Evolutionary conservation across 2,113 vertebrate species (phyloP).

Genomic region (Oreochromis niloticus): DNA sequence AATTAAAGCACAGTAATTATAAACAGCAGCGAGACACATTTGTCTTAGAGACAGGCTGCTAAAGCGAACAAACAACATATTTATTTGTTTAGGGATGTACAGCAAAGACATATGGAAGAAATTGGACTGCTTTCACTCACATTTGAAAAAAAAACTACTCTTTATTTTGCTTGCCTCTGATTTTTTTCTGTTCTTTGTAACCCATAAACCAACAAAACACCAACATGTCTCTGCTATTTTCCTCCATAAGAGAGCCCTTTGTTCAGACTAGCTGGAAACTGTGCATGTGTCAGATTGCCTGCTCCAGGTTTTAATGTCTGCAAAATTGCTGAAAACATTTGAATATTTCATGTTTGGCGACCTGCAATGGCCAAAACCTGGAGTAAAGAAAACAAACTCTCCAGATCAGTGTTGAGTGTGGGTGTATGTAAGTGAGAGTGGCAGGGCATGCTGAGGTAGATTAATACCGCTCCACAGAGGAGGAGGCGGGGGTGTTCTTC

Average conservation of each 20-base stretch:
- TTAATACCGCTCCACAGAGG: conserved; percentile 72
- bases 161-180: conserved; percentile 23
- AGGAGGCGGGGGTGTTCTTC: conserved; percentile 74
- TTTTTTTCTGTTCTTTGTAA: conserved; percentile 16
- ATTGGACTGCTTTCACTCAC: not conserved
- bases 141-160: conserved; percentile 4
- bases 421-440: conserved; percentile 60
- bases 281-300: not conserved
- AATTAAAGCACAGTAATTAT: conserved; percentile 44
- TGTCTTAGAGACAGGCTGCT: conserved; percentile 39
- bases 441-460: conserved; percentile 74
- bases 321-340: conserved; percentile 42
- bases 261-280: conserved; percentile 37
- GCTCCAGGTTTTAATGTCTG: conserved; percentile 12
- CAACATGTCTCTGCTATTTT: conserved; percentile 13
- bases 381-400: conserved; percentile 44
- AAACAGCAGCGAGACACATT: conserved; percentile 31
- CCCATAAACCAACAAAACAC: conserved; percentile 9
- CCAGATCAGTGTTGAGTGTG: conserved; percentile 22
- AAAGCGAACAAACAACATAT: conserved; percentile 39
- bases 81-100: conserved; percentile 47
- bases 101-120: conserved; percentile 32
- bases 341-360: conserved; percentile 51
- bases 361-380: conserved; percentile 15
- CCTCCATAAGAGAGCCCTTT: conserved; percentile 25